Evolutionary conservation across 1,140 invertebrate species (phyloP), one percentile per base, ranked within the genome.

Genomic region (Acromyrmex heyeri): DNA sequence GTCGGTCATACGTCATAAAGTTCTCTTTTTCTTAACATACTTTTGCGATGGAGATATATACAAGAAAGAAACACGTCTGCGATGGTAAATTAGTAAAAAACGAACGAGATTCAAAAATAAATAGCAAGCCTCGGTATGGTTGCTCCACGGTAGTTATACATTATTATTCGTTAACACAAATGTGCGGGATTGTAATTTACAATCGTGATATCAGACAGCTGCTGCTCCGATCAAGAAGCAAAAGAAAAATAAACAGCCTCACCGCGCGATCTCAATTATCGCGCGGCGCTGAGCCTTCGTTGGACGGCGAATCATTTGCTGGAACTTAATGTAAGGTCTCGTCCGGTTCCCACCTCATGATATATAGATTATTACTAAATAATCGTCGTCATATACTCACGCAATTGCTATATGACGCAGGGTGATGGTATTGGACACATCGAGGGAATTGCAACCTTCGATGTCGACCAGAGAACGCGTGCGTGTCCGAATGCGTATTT

Each of bases 361-460:
- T 90, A 90, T 90, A 90, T 91, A 81, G 86, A 88, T 44, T 10
- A 50, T 88, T 62, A 65, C 73, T 55, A 64, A 78, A 65, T 85
- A 78, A 85, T 64, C 70, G 50, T 50, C 70, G 34, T 64, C 48
- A 21, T 24, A n/a, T 24, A 38, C 16, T 18, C 61, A n/a, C 48
- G 75, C 69, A 81, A 88, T 88, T 64, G 76, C 61, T 61, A 77
- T 10, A 44, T 44, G 57, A 57, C 10, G 34, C 18, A 24, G 1
- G 30, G 27, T 59, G n/a, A 14, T 48, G 21, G 27, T 59, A 21
- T n/a, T 44, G 21, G 6, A 24, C 27, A 24, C 24, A 62, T 48
- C 38, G 59, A 57, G 34, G 38, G 24, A 78, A 78, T 78, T 78
- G 24, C 59, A 30, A 14, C 16, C 75, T 48, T 50, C 57, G 57